Conservation (phyloP, 2,888 invertebrate genomes). For the Cabera pusaria region DNA sequence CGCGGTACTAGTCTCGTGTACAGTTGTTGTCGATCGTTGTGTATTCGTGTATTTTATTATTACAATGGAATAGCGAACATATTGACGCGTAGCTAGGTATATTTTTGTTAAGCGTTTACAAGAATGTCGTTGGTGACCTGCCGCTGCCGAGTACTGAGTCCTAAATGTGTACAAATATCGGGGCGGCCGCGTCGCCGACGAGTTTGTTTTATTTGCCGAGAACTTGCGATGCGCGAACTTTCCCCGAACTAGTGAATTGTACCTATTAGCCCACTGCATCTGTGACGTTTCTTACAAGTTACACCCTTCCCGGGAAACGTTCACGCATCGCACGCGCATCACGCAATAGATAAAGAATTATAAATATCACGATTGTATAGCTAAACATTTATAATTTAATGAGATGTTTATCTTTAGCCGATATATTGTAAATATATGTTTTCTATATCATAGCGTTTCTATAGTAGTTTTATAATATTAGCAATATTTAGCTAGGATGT, state of each 20-base stretch:
- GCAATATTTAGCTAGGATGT: slow-evolving; percentile 80
- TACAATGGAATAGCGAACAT: slow-evolving; percentile 42
- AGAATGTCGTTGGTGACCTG: slow-evolving; percentile 29
- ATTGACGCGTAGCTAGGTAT: slow-evolving; percentile 65
- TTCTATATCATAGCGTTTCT: slow-evolving; percentile 65
- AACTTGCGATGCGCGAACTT: slow-evolving; percentile 12
- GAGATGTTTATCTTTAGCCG: slow-evolving; percentile 56
- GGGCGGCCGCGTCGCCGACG: slow-evolving; percentile 12
- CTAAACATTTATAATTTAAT: slow-evolving; percentile 51
- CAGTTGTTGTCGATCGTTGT: slow-evolving; percentile 68
- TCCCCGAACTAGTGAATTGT: slow-evolving; percentile 7
- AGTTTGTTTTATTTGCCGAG: slow-evolving; percentile 20
- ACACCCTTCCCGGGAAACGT: slow-evolving; percentile 15
- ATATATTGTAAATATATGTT: slow-evolving; percentile 72
- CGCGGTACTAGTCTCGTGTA: slow-evolving; percentile 60
- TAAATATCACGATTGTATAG: slow-evolving; percentile 52
- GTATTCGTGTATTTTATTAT: slow-evolving; percentile 62
- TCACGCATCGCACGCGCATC: slow-evolving; percentile 29
- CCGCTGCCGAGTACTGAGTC: slow-evolving; percentile 14
- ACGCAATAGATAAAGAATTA: slow-evolving; percentile 50
- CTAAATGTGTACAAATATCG: slow-evolving; percentile 24
- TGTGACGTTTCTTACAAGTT: too few species aligned
- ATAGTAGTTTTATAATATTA: slow-evolving; percentile 65
- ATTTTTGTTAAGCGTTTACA: slow-evolving; percentile 73
- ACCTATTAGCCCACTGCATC: too few species aligned